Evolutionary conservation across 2,888 invertebrate species (phyloP), one percentile per base, ranked within the genome.

Genomic region (Erebia aethiops): DNA sequence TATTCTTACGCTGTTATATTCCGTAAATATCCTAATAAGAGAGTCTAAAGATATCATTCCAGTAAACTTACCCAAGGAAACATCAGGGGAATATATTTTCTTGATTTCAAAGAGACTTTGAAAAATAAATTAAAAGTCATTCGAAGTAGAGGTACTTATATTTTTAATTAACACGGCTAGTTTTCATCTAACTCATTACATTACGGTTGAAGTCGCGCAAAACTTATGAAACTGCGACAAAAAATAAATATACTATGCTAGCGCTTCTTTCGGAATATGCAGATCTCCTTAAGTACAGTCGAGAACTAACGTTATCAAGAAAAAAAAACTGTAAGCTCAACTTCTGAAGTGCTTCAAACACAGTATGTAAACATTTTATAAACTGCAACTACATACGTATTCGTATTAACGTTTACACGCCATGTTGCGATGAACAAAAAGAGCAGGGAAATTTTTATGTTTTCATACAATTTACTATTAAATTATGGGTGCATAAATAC

Each of bases 221-320:
- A 49, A 49, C 14, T 62, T 16, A 1, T 21, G 18, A 14, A 62
- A 62, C 18, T 21, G 16, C 41, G 41, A 11, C 60, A 41, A 60
- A 43, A 58, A 49, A 62, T 62, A 61, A 46, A 61, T 46, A 46
- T 61, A n/a, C n/a, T n/a, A 62, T 62, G 21, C 62, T 14, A 62
- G 62, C 62, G 49, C 49, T 62, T 49, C 62, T 62, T 62, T 62
- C 49, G 62, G 49, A 62, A 62, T 49, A 62, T 62, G 62, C 61
- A 62, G 21, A 60, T 60, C 60, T 49, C 46, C 21, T 46, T 46
- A 26, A 21, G 62, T 21, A 21, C 62, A 46, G 62, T 49, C 49
- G n/a, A 62, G 62, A 62, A 62, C 46, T 62, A 49, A 62, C 62
- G 49, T 62, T 46, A 62, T 9, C 21, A 46, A 62, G 13, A 61